Evolutionary conservation across 2,113 vertebrate genomes (phyloP), one percentile per base, ranked within the genome.

Genomic region (Myotis yumanensis): DNA sequence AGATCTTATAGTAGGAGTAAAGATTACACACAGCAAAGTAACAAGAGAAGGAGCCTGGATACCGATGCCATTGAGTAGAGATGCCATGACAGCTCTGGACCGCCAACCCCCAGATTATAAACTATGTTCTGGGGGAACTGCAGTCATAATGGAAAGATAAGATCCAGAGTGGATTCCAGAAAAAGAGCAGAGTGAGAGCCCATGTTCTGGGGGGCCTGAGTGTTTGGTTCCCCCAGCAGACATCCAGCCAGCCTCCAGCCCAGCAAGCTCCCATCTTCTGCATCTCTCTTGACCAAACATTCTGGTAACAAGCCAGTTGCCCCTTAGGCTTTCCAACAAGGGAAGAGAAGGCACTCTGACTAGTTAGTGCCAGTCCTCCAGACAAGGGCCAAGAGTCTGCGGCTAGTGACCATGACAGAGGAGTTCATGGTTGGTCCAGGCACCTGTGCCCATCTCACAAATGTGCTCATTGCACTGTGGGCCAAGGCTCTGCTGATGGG

Each of bases 321-420:
- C 40, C 43, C 57, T n/a, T 0, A 51, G 79, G 20, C 77, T 51
- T 72, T 57, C 83, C 88, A 10, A 30, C 28, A 0, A 64, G 75
- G 46, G 18, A 79, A 17, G 37, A 37, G 9, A 68, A 75, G 9
- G n/a, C 46, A 51, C 5, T 20, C 72, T 6, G 7, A 22, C 10
- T 32, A 32, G 57, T 28, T 22, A 32, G 62, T 0, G 3, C 15
- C 59, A 16, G 51, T 59, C 52, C n/a, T 35, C 22, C 2, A 8
- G 14, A 75, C 22, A 30, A 43, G 14, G 64, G 3, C 37, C 0
- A 0, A 7, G 3, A 25, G 18, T 71, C 69, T 40, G n/a, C 14
- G 7, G 11, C 23, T 9, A 4, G 37, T 16, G 0, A 4, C 64
- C 2, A 2, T 0, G 0, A 35, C 16, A 75, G 46, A 40, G 16